Base-by-base conservation (phyloP, 2,797 vertebrate species). In the Gymnopithys bicolor region DNA sequence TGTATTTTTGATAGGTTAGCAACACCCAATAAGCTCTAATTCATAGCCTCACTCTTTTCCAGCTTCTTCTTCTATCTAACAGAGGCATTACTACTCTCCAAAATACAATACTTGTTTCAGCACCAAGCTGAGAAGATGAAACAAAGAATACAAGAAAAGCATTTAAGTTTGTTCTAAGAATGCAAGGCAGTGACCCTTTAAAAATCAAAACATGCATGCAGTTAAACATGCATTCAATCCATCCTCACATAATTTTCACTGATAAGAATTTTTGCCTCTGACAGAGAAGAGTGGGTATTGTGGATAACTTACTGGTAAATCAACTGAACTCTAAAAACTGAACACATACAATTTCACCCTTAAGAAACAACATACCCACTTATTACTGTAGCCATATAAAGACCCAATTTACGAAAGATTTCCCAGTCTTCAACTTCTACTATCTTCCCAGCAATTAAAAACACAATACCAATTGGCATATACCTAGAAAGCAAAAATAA, bases 401-500 rank as follows among this genome's bases (percentile, higher is more conserved):
- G 98, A 90, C 99, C 99, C 98, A 99, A 98, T 98, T 99, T 99
- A 96, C 97, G 98, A 96, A 99, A 99, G 97, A 99, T 99, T 95
- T 99, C 99, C 99, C 99, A 99, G 98, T 99, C 98, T 88, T 99
- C 99, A 92, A 99, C 99, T 97, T 99, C 98, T 52, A 99, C 98
- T 97, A 99, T 99, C 97, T 99, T 99, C 58, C 99, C 99, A 53
- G 99, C 99, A 97, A 99, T 99, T 52, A 99, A 98, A 98, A 99
- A 99, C 90, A 99, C 95, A 75, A 99, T 99, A 41, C 99, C 99
- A 6, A 99, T 8, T 2, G 99, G 99, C 99, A 99, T 99, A 96
- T 99, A 99, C 97, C 99, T 99, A 97, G 46, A 98, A 98, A 93
- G 55, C 13, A 97, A 96, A 93, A 97, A 78, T 10, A 93, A 70